phyloP scores from a whole-genome alignment of 2,888 invertebrate species.

The Acanthosepion lycidas region DNA sequence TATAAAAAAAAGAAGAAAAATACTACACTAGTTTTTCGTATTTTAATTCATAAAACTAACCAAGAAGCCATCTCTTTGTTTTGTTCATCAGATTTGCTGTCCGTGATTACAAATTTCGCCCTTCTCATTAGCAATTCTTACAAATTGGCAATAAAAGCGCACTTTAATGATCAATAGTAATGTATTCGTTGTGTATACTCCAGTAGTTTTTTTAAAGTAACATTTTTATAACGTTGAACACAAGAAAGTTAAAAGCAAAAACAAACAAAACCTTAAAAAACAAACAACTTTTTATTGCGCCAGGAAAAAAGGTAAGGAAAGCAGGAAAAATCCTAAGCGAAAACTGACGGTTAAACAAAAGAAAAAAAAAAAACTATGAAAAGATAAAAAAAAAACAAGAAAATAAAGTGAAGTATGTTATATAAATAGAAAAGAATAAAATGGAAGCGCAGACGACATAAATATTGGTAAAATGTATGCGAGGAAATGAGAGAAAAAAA shows the following conservation, averaged over 20 bases:
- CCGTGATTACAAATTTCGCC: neutral
- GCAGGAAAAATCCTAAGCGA: neutral
- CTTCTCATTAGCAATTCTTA: neutral
- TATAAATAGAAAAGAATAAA: too few species aligned
- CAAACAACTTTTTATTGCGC: neutral
- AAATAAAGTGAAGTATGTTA: too few species aligned
- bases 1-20: too few species aligned
- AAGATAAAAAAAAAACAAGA: too few species aligned
- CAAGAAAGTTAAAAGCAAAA: neutral
- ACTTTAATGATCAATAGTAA: neutral
- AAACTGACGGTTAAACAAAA: neutral
- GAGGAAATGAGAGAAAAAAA: too few species aligned
- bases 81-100: neutral
- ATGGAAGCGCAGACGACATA: too few species aligned
- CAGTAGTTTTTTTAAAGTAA: neutral
- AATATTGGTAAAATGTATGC: too few species aligned
- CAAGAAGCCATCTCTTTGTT: neutral
- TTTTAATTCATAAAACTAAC: neutral
- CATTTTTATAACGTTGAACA: neutral
- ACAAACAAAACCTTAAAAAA: neutral
- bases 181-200: neutral
- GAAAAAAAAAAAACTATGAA: too few species aligned
- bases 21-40: too few species aligned
- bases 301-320: neutral
- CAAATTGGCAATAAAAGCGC: neutral